Conservation (phyloP, 1,140 invertebrate genomes). For the Apis florea region DNA sequence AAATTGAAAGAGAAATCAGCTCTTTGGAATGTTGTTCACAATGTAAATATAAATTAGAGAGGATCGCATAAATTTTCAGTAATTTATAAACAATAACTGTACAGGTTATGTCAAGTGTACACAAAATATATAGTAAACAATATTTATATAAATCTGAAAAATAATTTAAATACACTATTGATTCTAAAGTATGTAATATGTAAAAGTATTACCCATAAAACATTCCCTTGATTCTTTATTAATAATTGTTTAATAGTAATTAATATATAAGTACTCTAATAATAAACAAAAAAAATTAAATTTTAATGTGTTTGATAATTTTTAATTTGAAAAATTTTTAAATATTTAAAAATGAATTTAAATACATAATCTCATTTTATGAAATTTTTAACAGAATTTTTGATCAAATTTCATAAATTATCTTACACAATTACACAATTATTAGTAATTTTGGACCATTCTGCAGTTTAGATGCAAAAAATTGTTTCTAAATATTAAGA, state of each 20-base stretch:
- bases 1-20: constrained; percentile 1
- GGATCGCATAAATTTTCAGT: constrained; percentile 25
- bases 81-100: constrained; percentile 38
- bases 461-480: constrained; percentile 49
- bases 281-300: constrained; percentile 7
- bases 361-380: constrained; percentile 34
- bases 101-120: constrained; percentile 11
- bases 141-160: constrained; percentile 27
- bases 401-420: constrained; percentile 51
- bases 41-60: constrained; percentile 14
- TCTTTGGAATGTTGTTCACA: constrained; percentile 43
- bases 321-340: constrained; percentile 13
- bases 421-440: constrained; percentile 26
- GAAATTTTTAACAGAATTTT: constrained; percentile 55
- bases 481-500: constrained; percentile 43
- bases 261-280: constrained; percentile 46
- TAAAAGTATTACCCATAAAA: constrained; percentile 63
- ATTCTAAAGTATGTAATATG: constrained; percentile 51
- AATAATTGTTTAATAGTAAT: constrained; percentile 58
- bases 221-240: constrained; percentile 49
- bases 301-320: neutral
- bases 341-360: constrained; percentile 31
- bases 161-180: constrained; percentile 33
- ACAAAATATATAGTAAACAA: constrained; percentile 26
- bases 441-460: constrained; percentile 53